phyloP scores from a whole-genome alignment of 2,888 invertebrate species.

The Drosophila melanocephala region DNA sequence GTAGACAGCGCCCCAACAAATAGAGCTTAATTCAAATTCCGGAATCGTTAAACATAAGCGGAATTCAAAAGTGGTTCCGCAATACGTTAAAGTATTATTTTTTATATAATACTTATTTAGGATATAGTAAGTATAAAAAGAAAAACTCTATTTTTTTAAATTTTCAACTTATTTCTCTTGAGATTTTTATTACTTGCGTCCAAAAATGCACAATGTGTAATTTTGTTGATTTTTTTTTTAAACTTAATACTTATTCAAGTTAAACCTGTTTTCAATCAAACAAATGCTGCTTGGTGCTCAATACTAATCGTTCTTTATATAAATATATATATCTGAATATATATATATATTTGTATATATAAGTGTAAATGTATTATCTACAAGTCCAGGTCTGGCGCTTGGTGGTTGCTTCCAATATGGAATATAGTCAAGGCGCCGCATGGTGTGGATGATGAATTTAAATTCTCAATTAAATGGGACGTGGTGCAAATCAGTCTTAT shows the following conservation, averaged over 20 bases:
- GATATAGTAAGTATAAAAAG: background rate
- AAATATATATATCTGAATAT: conserved; percentile 30
- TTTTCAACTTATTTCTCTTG: conserved; percentile 35
- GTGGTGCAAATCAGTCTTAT: conserved; percentile 69
- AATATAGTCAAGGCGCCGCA: conserved; percentile 58
- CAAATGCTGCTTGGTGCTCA: conserved; percentile 76
- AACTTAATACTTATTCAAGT: conserved; percentile 52
- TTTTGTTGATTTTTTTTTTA: conserved; percentile 31
- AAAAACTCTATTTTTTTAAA: background rate
- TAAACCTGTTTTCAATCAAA: conserved; percentile 75
- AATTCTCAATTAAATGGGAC: conserved; percentile 37
- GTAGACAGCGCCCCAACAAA: background rate
- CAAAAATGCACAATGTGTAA: conserved; percentile 46
- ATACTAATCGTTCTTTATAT: conserved; percentile 69
- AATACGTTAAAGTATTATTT: background rate
- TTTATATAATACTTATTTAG: background rate
- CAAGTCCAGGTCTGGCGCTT: conserved; percentile 34
- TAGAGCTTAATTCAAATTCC: conserved; percentile 3
- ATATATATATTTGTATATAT: conserved; percentile 13
- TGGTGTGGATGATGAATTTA: conserved; percentile 44
- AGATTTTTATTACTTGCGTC: conserved; percentile 51
- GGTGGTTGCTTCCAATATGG: conserved; percentile 70
- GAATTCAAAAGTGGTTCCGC: conserved; percentile 14
- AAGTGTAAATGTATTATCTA: conserved; percentile 16
- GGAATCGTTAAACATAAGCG: conserved; percentile 1